Evolutionary conservation across 2,888 invertebrate species (phyloP), one percentile per base, ranked within the genome.

Genomic region (Coenonympha arcania): DNA sequence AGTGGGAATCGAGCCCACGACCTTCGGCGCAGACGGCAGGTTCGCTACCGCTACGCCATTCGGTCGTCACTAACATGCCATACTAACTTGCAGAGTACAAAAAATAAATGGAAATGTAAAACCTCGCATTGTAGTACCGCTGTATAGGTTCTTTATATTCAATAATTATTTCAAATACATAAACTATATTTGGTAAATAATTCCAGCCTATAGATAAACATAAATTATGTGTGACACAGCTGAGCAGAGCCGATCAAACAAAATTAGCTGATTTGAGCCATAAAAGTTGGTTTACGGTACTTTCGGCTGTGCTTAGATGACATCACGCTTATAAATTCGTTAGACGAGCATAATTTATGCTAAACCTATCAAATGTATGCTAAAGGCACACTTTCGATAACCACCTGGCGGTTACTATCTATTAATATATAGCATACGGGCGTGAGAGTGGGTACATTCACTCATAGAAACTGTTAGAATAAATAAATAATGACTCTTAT

Each of bases 281-380:
- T 44, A 48, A 55, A 48, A 52, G 19, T 31, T 19, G 39, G 39
- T 43, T 53, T 48, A 55, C 54, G 54, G 54, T 48, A 46, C 22
- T 48, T 39, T 46, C 20, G 19, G 33, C 6, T 33, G 24, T 34
- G 22, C 22, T 46, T 28, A 30, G 50, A 43, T 49, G 52, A 55
- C 55, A 47, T 55, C 52, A 52, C 33, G 36, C n/a, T 42, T 34
- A 50, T 50, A 50, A 37, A 44, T 46, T 43, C 37, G 37, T 48
- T 52, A 51, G 37, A 46, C n/a, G 45, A 18, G 43, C 42, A 43
- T 52, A 52, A 55, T 55, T 52, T 55, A 55, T 55, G 48, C 46
- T 46, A 52, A 55, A 55, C 22, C 49, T 52, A 55, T 50, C 55
- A 45, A 55, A 55, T 52, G 18, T 50, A 50, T 55, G 44, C 55